Percentiles rank a stretch among this genome's conserved stretches.
Conservation (phyloP, 2,888 invertebrate species). For the Athrips mouffetella region DNA sequence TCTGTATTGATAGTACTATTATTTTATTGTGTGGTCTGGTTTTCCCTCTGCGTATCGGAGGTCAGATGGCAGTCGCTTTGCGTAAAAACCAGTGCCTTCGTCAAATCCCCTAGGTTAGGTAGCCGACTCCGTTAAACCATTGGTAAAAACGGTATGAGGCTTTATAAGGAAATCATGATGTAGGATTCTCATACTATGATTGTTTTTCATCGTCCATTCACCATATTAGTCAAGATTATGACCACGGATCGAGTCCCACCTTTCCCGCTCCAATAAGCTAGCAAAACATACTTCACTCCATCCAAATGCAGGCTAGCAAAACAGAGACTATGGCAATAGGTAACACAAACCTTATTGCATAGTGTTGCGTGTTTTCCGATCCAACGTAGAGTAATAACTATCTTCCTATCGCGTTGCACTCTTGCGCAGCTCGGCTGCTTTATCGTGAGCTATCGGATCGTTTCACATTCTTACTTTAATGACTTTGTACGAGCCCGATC, state of each 20-base stretch:
- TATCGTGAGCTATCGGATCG: not conserved
- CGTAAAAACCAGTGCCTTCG: too few relatives aligned
- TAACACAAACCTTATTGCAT: slow-evolving; percentile 12
- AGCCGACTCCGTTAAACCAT: too few relatives aligned
- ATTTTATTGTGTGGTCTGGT: too few relatives aligned
- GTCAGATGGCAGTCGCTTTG: too few relatives aligned
- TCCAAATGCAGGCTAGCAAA: not conserved
- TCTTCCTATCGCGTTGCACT: slow-evolving; percentile 10
- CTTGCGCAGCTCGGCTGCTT: not conserved
- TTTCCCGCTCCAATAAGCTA: not conserved
- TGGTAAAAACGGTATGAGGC: too few relatives aligned
- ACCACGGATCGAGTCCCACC: not conserved
- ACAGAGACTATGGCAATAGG: too few relatives aligned
- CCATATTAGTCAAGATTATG: not conserved
- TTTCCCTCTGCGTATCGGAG: too few relatives aligned
- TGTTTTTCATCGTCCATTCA: not conserved
- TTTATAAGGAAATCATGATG: too few relatives aligned
- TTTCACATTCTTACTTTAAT: not conserved
- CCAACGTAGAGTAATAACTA: slow-evolving; percentile 7
- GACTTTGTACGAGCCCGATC: not conserved
- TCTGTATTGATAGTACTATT: too few relatives aligned
- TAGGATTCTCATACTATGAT: too few relatives aligned
- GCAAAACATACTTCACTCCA: not conserved
- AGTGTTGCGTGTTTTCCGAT: slow-evolving; percentile 20
- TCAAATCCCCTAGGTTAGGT: too few relatives aligned